These are phyloP conservation scores for Caranx ignobilis DNA, from an alignment of 2,113 vertebrate genomes.

Conservation along the genomic window DNA sequence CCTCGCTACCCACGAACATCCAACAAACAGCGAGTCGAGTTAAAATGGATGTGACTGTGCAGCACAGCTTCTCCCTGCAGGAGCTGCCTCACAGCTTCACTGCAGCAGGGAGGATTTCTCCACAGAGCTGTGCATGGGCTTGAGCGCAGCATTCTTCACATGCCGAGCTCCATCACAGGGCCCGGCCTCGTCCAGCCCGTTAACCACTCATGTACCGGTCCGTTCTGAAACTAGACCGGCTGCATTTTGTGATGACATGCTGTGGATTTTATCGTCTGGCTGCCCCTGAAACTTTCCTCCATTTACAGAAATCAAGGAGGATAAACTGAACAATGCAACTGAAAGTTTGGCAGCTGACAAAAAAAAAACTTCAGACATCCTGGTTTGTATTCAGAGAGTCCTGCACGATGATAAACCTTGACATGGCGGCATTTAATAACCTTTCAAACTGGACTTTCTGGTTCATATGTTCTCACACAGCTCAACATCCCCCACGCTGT, in stretches of 20 bases:
- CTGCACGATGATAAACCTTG: not conserved
- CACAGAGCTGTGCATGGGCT: conserved; percentile 64
- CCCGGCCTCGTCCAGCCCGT: conserved; percentile 44
- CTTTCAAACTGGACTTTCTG: no score
- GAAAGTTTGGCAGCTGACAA: no score
- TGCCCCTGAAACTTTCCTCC: not conserved
- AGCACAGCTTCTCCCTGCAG: conserved; percentile 34
- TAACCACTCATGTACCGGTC: conserved; percentile 41
- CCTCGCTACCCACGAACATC: not conserved
- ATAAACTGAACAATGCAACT: not conserved
- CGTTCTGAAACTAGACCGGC: conserved; percentile 23
- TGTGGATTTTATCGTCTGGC: not conserved
- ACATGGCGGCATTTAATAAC: not conserved
- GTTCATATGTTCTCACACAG: not conserved
- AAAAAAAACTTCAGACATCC: not conserved
- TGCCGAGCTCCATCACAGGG: conserved; percentile 71
- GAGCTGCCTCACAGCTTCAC: conserved; percentile 59
- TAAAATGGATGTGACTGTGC: conserved; percentile 21
- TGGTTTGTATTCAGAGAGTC: not conserved
- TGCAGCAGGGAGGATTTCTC: conserved; percentile 57
- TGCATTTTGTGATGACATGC: conserved; percentile 1
- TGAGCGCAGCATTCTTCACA: conserved; percentile 78
- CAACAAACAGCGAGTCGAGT: conserved; percentile 19
- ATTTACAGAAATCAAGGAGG: no score
- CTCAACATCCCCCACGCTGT: no score